These are phyloP conservation scores for Bovichtus diacanthus DNA, from an alignment of 2,797 vertebrate genomes.

Conservation along the genomic window DNA sequence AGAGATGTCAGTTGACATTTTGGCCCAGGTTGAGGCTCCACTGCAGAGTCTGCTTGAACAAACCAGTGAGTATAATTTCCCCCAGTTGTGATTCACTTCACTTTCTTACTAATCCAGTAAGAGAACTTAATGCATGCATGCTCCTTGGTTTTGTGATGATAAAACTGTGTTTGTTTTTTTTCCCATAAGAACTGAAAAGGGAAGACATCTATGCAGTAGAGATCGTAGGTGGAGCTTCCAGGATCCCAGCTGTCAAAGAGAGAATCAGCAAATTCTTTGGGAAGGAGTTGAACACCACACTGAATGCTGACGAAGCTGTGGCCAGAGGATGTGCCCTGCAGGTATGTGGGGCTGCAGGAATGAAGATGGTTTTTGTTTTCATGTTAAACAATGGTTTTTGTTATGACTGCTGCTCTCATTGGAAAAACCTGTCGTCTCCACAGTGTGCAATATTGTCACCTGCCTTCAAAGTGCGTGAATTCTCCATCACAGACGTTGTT, in stretches of 20 bases:
- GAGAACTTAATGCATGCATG: not conserved
- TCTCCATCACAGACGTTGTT: constrained; percentile 95
- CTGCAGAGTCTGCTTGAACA: constrained; percentile 94
- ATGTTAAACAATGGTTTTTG: not conserved
- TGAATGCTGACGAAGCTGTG: constrained; percentile 98
- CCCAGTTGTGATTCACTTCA: not conserved
- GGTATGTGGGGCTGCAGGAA: constrained; percentile 68
- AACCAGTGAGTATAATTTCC: constrained; percentile 88
- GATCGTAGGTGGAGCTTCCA: constrained; percentile 96
- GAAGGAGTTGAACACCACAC: constrained; percentile 95
- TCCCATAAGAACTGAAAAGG: constrained; percentile 90
- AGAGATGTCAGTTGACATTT: constrained; percentile 92
- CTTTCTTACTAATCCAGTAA: not conserved
- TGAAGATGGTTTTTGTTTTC: not conserved
- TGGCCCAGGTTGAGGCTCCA: constrained; percentile 92
- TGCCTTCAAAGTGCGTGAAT: constrained; percentile 99
- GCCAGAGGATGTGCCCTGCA: constrained; percentile 97
- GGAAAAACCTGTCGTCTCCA: constrained; percentile 32
- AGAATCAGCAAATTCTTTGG: constrained; percentile 96
- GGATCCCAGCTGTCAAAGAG: constrained; percentile 96
- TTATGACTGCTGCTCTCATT: not conserved
- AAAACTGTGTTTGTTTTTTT: constrained; percentile 27
- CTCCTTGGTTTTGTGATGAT: not conserved
- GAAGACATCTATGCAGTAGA: constrained; percentile 99
- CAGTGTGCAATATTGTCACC: constrained; percentile 99